A percentile compares a stretch with the other conserved stretches of the same genome.
These are phyloP conservation scores for Stegana nigrithorax DNA, from an alignment of 2,888 invertebrate genomes.

Conservation along the genomic window DNA sequence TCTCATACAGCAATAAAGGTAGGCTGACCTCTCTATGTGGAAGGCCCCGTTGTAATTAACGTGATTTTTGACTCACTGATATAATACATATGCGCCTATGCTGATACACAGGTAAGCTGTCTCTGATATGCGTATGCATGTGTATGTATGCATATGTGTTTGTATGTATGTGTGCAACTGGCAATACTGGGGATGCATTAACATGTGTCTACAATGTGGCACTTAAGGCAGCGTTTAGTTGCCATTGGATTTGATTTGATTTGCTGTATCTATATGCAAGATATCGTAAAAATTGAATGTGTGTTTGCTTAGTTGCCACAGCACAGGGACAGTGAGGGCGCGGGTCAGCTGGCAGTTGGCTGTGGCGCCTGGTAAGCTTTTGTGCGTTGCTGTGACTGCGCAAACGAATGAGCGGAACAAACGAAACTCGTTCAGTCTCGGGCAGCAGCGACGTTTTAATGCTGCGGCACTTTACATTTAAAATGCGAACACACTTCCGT, in stretches of 20 bases:
- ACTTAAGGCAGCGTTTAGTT: too few relatives aligned
- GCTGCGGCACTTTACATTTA: background rate
- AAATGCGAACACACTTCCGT: background rate
- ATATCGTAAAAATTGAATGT: background rate
- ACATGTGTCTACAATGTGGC: too few relatives aligned
- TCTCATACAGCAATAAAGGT: background rate
- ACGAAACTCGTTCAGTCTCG: too few relatives aligned
- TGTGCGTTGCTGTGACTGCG: too few relatives aligned
- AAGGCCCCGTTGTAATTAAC: slow-evolving; percentile 50
- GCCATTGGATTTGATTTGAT: background rate
- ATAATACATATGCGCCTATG: background rate
- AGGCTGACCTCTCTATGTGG: too few relatives aligned
- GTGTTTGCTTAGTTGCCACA: background rate
- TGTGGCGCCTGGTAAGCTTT: background rate
- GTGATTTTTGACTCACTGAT: slow-evolving; percentile 42
- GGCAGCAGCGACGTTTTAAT: too few relatives aligned
- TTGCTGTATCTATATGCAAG: background rate
- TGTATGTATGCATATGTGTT: too few relatives aligned
- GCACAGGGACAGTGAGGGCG: too few relatives aligned
- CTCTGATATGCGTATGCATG: too few relatives aligned
- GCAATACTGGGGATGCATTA: too few relatives aligned
- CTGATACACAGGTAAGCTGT: background rate
- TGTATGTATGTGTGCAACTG: too few relatives aligned
- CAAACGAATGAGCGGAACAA: too few relatives aligned
- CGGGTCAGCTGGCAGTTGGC: background rate